Evolutionary conservation across 2,888 invertebrate species (phyloP).

Genomic region (Rhagophthalmus giganteus): DNA sequence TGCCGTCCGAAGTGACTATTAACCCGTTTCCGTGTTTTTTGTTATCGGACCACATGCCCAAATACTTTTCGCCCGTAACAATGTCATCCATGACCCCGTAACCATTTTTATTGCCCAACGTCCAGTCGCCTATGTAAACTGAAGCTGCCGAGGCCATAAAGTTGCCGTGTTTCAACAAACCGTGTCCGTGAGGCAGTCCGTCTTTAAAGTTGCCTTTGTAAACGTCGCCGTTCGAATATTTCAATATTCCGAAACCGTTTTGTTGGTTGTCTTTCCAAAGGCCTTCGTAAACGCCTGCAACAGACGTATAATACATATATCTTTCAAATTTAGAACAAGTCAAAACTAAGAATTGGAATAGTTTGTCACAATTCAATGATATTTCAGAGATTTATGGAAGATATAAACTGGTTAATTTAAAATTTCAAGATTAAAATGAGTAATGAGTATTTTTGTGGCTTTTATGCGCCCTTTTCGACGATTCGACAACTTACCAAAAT

Average conservation of each 20-base stretch:
- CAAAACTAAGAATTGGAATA: too few relatives aligned
- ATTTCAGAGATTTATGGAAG: too few relatives aligned
- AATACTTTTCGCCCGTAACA: slow-evolving; percentile 83
- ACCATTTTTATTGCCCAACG: slow-evolving; percentile 74
- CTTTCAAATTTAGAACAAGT: background rate
- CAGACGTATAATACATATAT: too few relatives aligned
- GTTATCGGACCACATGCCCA: slow-evolving; percentile 87
- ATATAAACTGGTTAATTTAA: too few relatives aligned
- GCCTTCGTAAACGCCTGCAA: slow-evolving; percentile 72
- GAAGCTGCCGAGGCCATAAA: slow-evolving; percentile 74
- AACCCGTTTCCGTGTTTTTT: slow-evolving; percentile 81
- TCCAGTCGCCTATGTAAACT: slow-evolving; percentile 90
- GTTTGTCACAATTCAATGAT: too few relatives aligned
- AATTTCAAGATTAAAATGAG: too few relatives aligned
- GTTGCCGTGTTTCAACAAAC: slow-evolving; percentile 77
- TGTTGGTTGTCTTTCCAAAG: slow-evolving; percentile 81
- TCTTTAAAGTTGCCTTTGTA: slow-evolving; percentile 89
- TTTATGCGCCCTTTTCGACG: too few relatives aligned
- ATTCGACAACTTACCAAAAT: slow-evolving; percentile 57
- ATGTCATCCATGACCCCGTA: slow-evolving; percentile 90
- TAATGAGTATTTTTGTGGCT: background rate
- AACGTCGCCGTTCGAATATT: slow-evolving; percentile 74
- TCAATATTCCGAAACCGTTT: slow-evolving; percentile 78
- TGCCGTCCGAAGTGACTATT: slow-evolving; percentile 85
- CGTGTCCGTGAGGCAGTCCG: slow-evolving; percentile 82